A percentile compares a stretch with the other conserved stretches of the same genome.
These are phyloP conservation scores for Orchesellides sinensis DNA, from an alignment of 2,888 invertebrate species.

Conservation along the genomic window DNA sequence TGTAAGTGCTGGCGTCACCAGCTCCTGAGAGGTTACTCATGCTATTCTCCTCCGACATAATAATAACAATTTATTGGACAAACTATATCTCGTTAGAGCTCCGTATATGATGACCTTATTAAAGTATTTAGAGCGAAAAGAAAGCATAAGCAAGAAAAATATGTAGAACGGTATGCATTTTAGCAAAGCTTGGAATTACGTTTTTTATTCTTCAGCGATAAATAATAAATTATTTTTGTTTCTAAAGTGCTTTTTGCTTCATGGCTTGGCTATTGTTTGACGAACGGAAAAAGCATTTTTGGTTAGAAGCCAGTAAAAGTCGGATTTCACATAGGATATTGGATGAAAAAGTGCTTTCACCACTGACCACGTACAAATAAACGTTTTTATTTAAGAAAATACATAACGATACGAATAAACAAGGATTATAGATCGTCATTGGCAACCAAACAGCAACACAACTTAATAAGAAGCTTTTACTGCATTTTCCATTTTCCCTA, in stretches of 20 bases:
- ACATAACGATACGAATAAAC: not conserved
- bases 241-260: not conserved
- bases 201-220: not conserved
- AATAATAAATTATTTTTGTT: not conserved
- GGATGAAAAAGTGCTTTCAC: constrained; percentile 5
- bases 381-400: not conserved
- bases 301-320: not conserved
- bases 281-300: too few relatives aligned
- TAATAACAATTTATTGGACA: too few relatives aligned
- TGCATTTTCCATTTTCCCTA: not conserved
- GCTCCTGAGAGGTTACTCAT: too few relatives aligned
- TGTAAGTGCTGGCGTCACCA: not conserved
- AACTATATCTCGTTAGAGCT: too few relatives aligned
- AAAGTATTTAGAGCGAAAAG: too few relatives aligned
- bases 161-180: too few relatives aligned
- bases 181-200: too few relatives aligned
- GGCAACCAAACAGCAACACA: constrained; percentile 5
- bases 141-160: too few relatives aligned
- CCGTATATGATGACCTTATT: too few relatives aligned
- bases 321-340: not conserved
- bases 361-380: not conserved
- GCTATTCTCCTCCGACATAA: too few relatives aligned
- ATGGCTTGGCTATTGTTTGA: too few relatives aligned
- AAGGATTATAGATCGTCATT: not conserved
- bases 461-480: not conserved